These are phyloP conservation scores for Pedionomus torquatus DNA, from an alignment of 2,113 vertebrate species.

Conservation along the genomic window DNA sequence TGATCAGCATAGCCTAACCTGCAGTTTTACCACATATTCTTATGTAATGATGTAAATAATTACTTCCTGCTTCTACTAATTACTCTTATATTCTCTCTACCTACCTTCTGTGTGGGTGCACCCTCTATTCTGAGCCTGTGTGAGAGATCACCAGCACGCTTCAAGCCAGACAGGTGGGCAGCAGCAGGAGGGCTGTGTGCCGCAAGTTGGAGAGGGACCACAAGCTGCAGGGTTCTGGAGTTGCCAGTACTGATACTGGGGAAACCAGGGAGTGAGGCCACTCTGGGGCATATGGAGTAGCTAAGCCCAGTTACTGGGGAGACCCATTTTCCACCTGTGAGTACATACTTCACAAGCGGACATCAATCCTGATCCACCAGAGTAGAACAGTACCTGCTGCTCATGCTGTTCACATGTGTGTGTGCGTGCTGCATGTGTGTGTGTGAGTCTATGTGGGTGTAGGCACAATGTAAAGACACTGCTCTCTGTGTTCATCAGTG, in stretches of 20 bases:
- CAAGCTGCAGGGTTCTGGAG: not conserved
- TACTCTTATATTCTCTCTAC: not conserved
- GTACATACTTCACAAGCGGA: not conserved
- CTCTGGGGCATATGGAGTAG: not conserved
- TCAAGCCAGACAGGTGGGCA: not conserved
- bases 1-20: not conserved
- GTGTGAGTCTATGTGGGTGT: not conserved
- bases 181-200: not conserved
- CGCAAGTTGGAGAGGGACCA: not conserved
- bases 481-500: not conserved
- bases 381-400: not conserved
- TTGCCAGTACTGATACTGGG: not conserved
- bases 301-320: not conserved
- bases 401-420: rapidly evolving
- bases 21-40: not conserved
- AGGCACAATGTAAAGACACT: not conserved
- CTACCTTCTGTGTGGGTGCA: not conserved
- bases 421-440: too few species aligned
- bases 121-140: rapidly evolving
- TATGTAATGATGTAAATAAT: not conserved
- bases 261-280: too few species aligned
- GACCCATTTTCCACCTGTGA: not conserved
- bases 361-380: rapidly evolving
- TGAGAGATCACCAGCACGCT: not conserved
- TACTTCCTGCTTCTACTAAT: not conserved